These are phyloP conservation scores for Drosophila biarmipes DNA, from an alignment of 1,140 invertebrate species.

Conservation along the genomic window DNA sequence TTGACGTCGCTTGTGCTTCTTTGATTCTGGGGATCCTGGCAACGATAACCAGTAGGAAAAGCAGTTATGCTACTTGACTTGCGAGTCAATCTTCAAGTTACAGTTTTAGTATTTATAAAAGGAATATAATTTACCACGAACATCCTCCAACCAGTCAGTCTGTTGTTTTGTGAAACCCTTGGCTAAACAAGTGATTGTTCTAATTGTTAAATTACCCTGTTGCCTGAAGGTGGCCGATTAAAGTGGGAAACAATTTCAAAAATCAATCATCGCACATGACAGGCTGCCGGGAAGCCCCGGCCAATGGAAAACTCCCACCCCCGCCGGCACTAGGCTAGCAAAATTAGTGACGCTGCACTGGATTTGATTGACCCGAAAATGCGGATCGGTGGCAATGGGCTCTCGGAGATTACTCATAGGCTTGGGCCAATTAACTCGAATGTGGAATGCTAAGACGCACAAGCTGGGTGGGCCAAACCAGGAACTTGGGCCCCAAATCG, in stretches of 20 bases:
- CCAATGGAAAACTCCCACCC: neutral
- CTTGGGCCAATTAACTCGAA: constrained; percentile 63
- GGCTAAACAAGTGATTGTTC: neutral
- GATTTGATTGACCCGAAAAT: constrained; percentile 44
- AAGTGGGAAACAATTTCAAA: neutral
- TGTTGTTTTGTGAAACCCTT: neutral
- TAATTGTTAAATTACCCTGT: neutral
- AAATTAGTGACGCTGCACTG: constrained; percentile 34
- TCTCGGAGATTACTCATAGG: constrained; percentile 73
- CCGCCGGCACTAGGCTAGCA: neutral
- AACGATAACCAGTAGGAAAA: no score
- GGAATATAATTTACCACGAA: no score
- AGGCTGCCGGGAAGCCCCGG: neutral
- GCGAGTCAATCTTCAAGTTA: no score
- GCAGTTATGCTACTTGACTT: no score
- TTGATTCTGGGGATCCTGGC: no score
- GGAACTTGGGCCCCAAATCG: constrained; percentile 1
- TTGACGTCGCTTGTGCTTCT: neutral
- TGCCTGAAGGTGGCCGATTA: neutral
- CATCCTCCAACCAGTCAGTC: no score
- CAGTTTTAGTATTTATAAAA: no score
- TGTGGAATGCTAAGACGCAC: constrained; percentile 36
- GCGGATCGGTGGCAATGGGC: constrained; percentile 45
- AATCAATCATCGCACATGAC: neutral
- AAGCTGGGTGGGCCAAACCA: neutral